A percentile compares a stretch with the other conserved stretches of the same genome.
These are phyloP conservation scores for Cavia porcellus DNA, from an alignment of 2,113 vertebrate species.

Conservation along the genomic window DNA sequence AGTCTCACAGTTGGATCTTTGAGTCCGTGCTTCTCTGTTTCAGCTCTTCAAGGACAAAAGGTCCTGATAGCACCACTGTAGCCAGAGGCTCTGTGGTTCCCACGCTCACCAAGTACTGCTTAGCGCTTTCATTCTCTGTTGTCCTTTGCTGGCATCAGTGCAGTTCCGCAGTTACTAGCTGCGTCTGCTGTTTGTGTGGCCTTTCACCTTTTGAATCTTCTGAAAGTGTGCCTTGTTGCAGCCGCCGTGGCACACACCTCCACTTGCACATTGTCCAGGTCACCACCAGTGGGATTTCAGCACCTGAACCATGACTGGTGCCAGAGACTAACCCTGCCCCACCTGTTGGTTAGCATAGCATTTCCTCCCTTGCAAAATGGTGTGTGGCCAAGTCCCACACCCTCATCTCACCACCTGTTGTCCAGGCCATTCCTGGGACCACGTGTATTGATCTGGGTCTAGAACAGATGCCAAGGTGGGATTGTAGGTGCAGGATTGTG, in stretches of 20 bases:
- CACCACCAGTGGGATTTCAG: not conserved
- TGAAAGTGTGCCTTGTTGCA: not conserved
- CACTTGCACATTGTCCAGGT: not conserved
- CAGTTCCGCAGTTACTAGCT: not conserved
- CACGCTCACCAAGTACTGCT: not conserved
- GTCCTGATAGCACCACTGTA: not conserved
- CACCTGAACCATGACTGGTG: not conserved
- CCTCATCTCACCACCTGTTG: not conserved
- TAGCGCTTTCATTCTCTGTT: not conserved
- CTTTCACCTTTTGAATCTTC: not conserved
- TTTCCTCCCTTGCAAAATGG: no score
- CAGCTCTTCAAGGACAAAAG: not conserved
- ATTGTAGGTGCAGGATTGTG: not conserved
- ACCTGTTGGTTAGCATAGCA: not conserved
- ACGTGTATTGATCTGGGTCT: not conserved
- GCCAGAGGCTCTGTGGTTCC: not conserved
- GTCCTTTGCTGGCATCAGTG: not conserved
- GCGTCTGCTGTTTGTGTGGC: not conserved
- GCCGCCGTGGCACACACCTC: not conserved
- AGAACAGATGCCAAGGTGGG: not conserved
- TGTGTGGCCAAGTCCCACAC: no score
- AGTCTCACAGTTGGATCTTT: not conserved
- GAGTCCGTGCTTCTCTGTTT: not conserved
- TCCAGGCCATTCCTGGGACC: not conserved
- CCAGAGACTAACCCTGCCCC: not conserved